phyloP scores from a whole-genome alignment of 2,797 vertebrate genomes.

The Lagocephalus sceleratus region DNA sequence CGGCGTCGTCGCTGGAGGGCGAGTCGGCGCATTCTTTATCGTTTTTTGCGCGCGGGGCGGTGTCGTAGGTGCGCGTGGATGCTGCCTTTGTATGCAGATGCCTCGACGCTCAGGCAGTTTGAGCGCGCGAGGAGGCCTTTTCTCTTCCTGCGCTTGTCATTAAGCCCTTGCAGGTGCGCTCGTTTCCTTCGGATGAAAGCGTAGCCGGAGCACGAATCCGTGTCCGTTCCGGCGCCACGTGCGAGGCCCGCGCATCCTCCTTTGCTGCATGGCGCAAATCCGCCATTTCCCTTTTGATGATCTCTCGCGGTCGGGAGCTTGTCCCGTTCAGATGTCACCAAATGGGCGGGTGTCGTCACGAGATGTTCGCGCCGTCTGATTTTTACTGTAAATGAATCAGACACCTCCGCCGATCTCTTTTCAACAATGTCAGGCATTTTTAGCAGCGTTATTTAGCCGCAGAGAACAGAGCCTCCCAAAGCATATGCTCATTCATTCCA shows the following conservation, averaged over 20 bases:
- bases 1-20: slow-evolving; percentile 6
- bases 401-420: slow-evolving; percentile 1
- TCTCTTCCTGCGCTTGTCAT: slow-evolving; percentile 9
- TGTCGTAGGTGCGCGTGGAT: background rate
- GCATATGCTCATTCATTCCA: slow-evolving; percentile 46
- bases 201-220: background rate
- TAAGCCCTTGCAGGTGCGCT: slow-evolving; percentile 4
- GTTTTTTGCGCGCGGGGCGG: slow-evolving; percentile 3
- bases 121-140: background rate
- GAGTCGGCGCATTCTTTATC: slow-evolving; percentile 10
- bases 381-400: slow-evolving; percentile 10
- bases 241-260: background rate
- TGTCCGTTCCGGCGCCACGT: background rate
- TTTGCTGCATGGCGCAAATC: background rate
- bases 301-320: background rate
- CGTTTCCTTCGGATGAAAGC: slow-evolving; percentile 2
- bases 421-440: slow-evolving; percentile 17
- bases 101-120: background rate
- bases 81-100: background rate
- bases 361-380: background rate
- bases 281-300: background rate
- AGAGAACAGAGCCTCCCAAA: slow-evolving; percentile 32
- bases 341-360: slow-evolving; percentile 10
- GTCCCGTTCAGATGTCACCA: slow-evolving; percentile 2
- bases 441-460: slow-evolving; percentile 15